Conservation (phyloP, 2,113 vertebrate species). For the Phylloscopus trochilus region DNA sequence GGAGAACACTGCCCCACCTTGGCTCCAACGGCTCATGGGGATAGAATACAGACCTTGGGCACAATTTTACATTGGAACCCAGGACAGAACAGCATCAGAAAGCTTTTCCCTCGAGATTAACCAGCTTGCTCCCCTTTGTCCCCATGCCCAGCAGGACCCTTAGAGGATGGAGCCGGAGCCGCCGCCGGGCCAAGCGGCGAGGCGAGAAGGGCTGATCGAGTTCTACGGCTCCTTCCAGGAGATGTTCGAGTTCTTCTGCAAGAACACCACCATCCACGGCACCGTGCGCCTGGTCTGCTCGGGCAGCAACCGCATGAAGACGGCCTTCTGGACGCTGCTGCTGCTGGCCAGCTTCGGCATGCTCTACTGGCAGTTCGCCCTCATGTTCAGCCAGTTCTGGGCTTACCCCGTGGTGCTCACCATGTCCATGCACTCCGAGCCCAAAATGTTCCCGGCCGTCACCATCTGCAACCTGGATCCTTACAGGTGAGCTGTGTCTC, state of each 20-base stretch:
- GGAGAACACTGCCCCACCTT: no score
- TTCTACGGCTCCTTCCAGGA: slow-evolving; percentile 66
- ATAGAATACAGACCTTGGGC: no score
- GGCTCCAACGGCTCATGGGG: no score
- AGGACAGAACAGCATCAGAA: no score
- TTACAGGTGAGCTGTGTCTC: slow-evolving; percentile 25
- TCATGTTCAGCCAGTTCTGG: slow-evolving; percentile 67
- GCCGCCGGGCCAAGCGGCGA: background rate
- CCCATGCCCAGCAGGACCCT: background rate
- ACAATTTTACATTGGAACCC: no score
- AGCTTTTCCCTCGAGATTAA: background rate
- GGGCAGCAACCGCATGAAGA: slow-evolving; percentile 44
- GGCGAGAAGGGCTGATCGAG: slow-evolving; percentile 59
- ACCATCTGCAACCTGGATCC: slow-evolving; percentile 74
- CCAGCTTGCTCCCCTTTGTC: rapidly evolving
- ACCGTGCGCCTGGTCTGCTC: slow-evolving; percentile 67
- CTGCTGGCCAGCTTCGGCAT: slow-evolving; percentile 51
- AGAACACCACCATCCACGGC: slow-evolving; percentile 70
- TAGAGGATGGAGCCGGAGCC: slow-evolving; percentile 1
- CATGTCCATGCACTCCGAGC: slow-evolving; percentile 43
- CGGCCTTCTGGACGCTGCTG: slow-evolving; percentile 63
- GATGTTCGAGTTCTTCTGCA: slow-evolving; percentile 75
- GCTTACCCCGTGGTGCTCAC: slow-evolving; percentile 44
- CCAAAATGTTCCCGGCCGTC: slow-evolving; percentile 65
- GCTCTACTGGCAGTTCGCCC: slow-evolving; percentile 69